Evolutionary conservation across 2,888 invertebrate species (phyloP).

Genomic region (Quadroppia sp.): DNA sequence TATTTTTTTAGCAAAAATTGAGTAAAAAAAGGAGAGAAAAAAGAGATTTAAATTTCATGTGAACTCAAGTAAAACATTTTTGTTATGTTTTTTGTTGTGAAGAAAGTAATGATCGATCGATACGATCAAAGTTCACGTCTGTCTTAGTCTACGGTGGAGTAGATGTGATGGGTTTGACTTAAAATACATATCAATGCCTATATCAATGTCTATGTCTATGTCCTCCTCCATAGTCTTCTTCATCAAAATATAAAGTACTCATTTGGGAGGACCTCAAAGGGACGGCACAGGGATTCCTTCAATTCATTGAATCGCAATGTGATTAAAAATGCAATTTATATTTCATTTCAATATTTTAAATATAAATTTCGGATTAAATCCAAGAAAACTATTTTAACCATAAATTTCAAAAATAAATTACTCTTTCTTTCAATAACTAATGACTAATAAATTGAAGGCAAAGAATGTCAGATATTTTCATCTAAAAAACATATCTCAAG

Average conservation of each 20-base stretch:
- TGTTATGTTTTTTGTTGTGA: neutral
- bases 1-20: neutral
- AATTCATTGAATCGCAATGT: neutral
- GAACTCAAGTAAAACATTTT: neutral
- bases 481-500: too few relatives aligned
- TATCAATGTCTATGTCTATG: neutral
- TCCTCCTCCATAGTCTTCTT: neutral
- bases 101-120: slow-evolving; percentile 11
- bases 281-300: neutral
- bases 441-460: too few relatives aligned
- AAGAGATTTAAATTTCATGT: neutral
- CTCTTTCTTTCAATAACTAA: too few relatives aligned
- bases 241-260: neutral
- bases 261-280: neutral
- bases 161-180: too few relatives aligned
- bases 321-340: neutral
- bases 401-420: neutral
- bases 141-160: neutral
- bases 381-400: neutral
- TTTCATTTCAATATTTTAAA: neutral
- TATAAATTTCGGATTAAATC: neutral
- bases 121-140: slow-evolving; percentile 2
- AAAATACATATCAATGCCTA: neutral
- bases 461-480: too few relatives aligned
- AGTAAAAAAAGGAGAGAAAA: neutral